phyloP scores from a whole-genome alignment of 2,113 vertebrate species.

The Piaya cayana region DNA sequence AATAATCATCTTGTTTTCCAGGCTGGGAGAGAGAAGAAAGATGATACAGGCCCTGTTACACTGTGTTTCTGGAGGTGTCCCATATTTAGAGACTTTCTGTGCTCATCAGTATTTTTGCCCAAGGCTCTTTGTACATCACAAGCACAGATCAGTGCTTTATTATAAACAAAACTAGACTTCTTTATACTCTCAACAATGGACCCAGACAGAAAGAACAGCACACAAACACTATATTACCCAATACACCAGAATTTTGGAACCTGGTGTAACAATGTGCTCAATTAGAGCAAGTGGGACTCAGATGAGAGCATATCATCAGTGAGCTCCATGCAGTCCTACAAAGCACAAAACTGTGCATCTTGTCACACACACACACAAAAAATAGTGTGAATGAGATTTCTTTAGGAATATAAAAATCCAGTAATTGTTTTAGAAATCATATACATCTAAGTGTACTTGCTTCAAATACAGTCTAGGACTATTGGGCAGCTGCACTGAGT shows the following conservation, averaged over 20 bases:
- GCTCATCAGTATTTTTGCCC: neutral
- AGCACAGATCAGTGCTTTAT: neutral
- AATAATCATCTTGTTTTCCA: neutral
- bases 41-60: neutral
- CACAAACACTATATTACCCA: neutral
- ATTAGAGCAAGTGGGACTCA: neutral
- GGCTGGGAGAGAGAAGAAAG: neutral
- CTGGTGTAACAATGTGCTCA: accelerated
- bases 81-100: neutral
- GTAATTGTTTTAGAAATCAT: neutral
- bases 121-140: neutral
- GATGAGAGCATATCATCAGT: neutral
- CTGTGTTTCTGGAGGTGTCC: neutral
- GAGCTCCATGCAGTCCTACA: neutral
- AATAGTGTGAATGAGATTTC: neutral
- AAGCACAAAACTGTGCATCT: neutral
- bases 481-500: neutral
- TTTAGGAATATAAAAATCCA: neutral
- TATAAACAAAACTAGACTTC: constrained; percentile 10
- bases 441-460: neutral
- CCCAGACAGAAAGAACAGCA: neutral
- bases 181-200: neutral
- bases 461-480: neutral
- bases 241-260: neutral
- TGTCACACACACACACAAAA: neutral